Evolutionary conservation across 2,888 invertebrate species (phyloP), one percentile per base, ranked within the genome.

Genomic region (Chydorus sphaericus): DNA sequence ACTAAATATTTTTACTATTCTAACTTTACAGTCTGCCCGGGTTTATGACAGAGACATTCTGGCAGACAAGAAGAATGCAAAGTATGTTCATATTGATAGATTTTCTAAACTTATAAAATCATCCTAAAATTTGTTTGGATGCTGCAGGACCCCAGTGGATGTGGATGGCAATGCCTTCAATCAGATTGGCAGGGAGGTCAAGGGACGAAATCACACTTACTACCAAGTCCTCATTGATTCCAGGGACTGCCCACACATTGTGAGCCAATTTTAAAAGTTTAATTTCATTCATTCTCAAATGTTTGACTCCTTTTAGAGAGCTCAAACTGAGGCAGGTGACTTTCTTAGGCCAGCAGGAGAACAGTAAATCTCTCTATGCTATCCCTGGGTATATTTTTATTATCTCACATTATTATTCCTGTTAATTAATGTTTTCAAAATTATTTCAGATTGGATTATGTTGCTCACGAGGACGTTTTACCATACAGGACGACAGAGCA

Each of bases 271-370:
- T 39, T 10, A 8, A 8, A 18, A 61, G 60, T 44, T 44, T 55
- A 11, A 48, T 37, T 48, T 56, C 52, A 38, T 48, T 56, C 36
- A 37, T 53, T 56, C 26, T 30, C n/a, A 57, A 48, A 48, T 48
- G 48, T 23, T 44, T 51, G 56, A 38, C 44, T 58, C 48, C 16
- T 66, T 71, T 29, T 71, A 91, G 93, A 79, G 94, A 65, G 93
- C 96, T n/a, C 96, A 94, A 73, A 91, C 94, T 4, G 94, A 96
- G 73, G 91, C 94, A 5, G 96, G n/a, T 96, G 1, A 96, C 96
- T 1, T 96, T 97, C 71, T 75, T 97, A 52, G 93, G 94, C 18
- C 93, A 91, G 70, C 93, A 93, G 70, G 93, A 94, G 68, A 91
- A 91, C 16, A 91, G 89, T 65, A 79, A 93, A 57, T 93, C 92